A percentile compares a stretch with the other conserved stretches of the same genome.
Conservation (phyloP, 2,797 vertebrate species). For the Agapornis canus region DNA sequence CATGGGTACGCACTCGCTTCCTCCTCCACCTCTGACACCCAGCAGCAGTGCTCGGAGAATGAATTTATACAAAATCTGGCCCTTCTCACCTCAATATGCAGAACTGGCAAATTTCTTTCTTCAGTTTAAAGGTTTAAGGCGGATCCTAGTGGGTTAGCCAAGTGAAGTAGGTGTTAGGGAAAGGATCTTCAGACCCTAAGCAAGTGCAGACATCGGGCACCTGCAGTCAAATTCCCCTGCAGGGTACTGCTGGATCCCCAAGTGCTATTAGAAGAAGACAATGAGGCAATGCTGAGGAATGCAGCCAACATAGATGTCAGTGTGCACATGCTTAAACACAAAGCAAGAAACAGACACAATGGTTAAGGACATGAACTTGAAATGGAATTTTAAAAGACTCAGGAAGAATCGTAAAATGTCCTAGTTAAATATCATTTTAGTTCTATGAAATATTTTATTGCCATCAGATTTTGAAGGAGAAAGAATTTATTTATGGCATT, state of each 20-base stretch:
- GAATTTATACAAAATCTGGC: not conserved
- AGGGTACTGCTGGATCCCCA: not conserved
- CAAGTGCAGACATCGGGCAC: not conserved
- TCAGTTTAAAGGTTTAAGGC: not conserved
- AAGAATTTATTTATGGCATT: not conserved
- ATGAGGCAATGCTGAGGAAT: not conserved
- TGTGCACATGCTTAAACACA: not conserved
- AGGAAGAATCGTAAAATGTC: not conserved
- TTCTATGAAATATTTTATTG: not conserved
- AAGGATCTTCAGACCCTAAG: not conserved
- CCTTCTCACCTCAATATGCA: not conserved
- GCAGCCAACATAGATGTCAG: not conserved
- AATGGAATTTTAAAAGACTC: not conserved
- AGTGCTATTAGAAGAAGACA: fast-evolving
- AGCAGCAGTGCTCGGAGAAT: not conserved
- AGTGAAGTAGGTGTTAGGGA: not conserved
- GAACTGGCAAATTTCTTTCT: not conserved
- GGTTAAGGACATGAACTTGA: not conserved
- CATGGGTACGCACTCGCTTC: fast-evolving
- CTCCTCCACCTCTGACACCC: not conserved
- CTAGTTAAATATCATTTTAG: not conserved
- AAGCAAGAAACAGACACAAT: not conserved
- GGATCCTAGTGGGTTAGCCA: not conserved
- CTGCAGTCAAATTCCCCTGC: not conserved
- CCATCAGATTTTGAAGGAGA: not conserved